Evolutionary conservation across 1,140 invertebrate genomes (phyloP).

Genomic region (Uloborus diversus): DNA sequence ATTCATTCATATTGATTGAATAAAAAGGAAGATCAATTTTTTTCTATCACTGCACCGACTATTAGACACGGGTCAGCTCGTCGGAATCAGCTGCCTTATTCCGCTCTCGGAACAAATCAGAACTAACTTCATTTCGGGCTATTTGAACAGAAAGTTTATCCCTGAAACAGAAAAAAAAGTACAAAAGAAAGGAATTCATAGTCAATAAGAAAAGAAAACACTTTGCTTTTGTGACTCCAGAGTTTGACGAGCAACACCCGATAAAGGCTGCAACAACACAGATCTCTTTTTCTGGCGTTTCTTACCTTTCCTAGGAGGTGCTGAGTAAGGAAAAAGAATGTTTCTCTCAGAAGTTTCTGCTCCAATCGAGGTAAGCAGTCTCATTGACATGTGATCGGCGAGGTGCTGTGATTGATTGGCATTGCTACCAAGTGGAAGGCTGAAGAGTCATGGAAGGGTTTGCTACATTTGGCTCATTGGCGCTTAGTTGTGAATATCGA

Average conservation of each 20-base stretch:
- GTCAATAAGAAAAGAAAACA: not conserved
- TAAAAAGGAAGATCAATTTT: too few species aligned
- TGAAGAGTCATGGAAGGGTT: too few species aligned
- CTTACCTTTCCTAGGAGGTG: not conserved
- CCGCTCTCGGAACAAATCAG: too few species aligned
- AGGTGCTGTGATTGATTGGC: conserved; percentile 31
- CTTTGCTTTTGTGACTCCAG: conserved; percentile 20
- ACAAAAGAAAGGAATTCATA: not conserved
- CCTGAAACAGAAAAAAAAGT: too few species aligned
- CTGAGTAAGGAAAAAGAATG: conserved; percentile 19
- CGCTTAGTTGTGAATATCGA: too few species aligned
- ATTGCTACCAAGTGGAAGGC: too few species aligned
- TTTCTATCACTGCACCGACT: too few species aligned
- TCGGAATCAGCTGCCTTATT: too few species aligned
- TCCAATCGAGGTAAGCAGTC: conserved; percentile 23
- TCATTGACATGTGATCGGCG: conserved; percentile 38
- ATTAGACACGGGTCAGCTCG: too few species aligned
- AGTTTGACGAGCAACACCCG: conserved; percentile 27
- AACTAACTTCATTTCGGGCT: too few species aligned
- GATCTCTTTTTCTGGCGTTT: not conserved
- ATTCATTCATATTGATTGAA: too few species aligned
- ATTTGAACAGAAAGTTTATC: too few species aligned
- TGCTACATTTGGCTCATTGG: not conserved
- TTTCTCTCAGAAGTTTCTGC: conserved; percentile 5
- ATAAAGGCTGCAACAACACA: conserved; percentile 34